Evolutionary conservation across 2,888 invertebrate species (phyloP).

Genomic region (Smittia aterrima): DNA sequence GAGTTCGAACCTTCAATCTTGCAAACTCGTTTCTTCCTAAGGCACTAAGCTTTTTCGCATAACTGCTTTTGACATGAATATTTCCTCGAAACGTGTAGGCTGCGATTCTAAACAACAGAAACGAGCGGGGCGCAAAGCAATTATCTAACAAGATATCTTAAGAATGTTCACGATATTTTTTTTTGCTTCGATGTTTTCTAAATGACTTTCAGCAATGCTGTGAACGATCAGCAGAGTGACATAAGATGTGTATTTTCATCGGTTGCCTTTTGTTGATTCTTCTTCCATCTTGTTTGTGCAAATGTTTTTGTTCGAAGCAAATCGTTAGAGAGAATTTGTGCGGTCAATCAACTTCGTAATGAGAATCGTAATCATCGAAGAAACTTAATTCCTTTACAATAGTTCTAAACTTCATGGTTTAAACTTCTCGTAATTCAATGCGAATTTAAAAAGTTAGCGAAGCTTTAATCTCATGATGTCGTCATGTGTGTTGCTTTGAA

Average conservation of each 20-base stretch:
- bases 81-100: not conserved
- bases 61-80: slow-evolving; percentile 17
- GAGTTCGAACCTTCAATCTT: not conserved
- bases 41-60: not conserved
- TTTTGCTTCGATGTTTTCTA: not conserved
- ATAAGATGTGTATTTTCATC: not conserved
- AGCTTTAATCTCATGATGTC: too few species aligned
- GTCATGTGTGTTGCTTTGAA: too few species aligned
- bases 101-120: slow-evolving; percentile 7
- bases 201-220: not conserved
- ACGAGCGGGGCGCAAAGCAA: not conserved
- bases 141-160: not conserved
- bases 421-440: too few species aligned
- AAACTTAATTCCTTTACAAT: too few species aligned
- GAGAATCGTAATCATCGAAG: too few species aligned
- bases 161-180: not conserved
- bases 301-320: too few species aligned
- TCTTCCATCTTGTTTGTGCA: too few species aligned
- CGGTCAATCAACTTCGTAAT: too few species aligned
- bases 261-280: not conserved
- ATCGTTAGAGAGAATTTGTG: too few species aligned
- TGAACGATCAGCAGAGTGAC: not conserved
- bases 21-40: not conserved
- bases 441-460: too few species aligned
- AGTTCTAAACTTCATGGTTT: too few species aligned